Conservation (phyloP, 2,113 vertebrate genomes). For the Proteles cristata region DNA sequence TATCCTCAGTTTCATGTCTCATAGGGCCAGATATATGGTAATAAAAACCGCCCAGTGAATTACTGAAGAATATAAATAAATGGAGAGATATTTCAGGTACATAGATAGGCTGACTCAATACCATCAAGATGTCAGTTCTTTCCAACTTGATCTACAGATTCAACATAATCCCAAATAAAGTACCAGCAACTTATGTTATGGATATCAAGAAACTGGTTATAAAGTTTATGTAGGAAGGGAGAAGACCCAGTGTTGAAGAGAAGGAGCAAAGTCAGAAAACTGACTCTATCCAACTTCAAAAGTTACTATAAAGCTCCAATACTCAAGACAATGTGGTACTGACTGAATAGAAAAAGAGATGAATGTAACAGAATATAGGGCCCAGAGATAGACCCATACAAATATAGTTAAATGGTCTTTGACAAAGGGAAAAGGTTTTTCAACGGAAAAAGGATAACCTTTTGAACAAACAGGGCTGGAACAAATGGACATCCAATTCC, state of each 20-base stretch:
- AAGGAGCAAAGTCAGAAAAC: constrained; percentile 13
- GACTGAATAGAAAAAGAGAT: background rate
- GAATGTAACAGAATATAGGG: background rate
- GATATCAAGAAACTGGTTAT: constrained; percentile 29
- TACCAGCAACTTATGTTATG: background rate
- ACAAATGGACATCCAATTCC: background rate
- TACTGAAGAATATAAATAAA: background rate
- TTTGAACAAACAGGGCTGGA: constrained; percentile 22
- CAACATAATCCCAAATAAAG: background rate
- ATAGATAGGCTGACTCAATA: background rate
- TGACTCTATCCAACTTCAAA: background rate
- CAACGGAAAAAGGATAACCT: background rate
- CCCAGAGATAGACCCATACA: background rate
- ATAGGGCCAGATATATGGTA: background rate
- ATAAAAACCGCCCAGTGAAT: constrained; percentile 31
- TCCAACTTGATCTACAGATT: background rate
- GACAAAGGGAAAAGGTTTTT: background rate
- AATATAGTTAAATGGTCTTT: background rate
- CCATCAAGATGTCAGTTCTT: background rate
- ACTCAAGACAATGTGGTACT: background rate
- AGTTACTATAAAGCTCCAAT: constrained; percentile 18
- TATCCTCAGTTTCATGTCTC: constrained; percentile 19
- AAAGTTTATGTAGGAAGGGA: background rate
- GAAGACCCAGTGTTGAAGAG: background rate
- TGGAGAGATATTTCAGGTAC: background rate